Evolutionary conservation across 1,140 invertebrate genomes (phyloP), one percentile per base, ranked within the genome.

Genomic region (Solenopsis invicta): DNA sequence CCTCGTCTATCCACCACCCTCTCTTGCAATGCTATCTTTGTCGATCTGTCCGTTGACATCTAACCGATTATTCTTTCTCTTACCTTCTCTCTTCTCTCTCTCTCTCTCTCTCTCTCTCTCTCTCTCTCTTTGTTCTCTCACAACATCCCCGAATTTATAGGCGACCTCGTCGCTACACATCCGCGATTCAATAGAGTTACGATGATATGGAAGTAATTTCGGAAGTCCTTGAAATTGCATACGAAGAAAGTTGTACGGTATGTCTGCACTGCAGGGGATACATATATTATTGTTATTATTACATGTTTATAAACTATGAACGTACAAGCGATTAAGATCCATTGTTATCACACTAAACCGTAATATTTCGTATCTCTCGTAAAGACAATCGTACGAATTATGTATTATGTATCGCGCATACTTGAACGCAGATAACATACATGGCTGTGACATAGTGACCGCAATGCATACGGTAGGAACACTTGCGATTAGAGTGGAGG

Each of bases 111-210:
- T 50, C 67, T 71, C 45, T 29, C 50, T 67, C 62, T 10, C 45
- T 45, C 45, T 21, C 29, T 10, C 48, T 18, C n/a, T 52, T 71
- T 76, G 41, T 52, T n/a, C 69, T 8, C 45, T 16, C 34, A 21
- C 24, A 13, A 71, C 52, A 18, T 56, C 16, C 81, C 66, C 69
- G 90, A 87, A 93, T 93, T 93, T 92, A 93, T 90, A 87, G 87
- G 64, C 74, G 64, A 64, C 77, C 88, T 90, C 89, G 78, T 78
- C 85, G 66, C 59, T 89, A 88, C 56, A 69, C 82, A 91, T 90
- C 77, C 80, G 82, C 78, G 77, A 52, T 69, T 84, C 87, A 82
- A 91, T 90, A 84, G 81, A 86, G 81, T 90, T 84, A 59, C 72
- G 72, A 82, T 59, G 82, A 86, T 84, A 74, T 62, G 77, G 81